These are phyloP conservation scores for human DNA, from an alignment of 2,113 vertebrate genomes.

Conservation along the genomic window DNA sequence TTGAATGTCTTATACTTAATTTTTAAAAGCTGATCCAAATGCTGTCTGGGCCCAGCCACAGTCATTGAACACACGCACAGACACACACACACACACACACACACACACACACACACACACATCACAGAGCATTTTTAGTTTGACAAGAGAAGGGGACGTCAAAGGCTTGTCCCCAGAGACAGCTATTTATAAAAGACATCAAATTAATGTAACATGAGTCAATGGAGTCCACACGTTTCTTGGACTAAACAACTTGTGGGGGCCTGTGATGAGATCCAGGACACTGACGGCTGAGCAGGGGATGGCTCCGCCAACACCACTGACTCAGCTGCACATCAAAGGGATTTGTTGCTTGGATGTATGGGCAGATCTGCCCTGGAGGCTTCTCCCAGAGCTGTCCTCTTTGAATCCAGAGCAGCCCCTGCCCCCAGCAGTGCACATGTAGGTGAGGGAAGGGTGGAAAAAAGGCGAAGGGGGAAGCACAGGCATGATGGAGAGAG, in stretches of 20 bases:
- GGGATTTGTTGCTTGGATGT: background rate
- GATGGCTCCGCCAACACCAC: background rate
- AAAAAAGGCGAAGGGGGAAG: background rate
- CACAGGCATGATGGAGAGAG: accelerated
- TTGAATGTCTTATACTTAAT: background rate
- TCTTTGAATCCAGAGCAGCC: background rate
- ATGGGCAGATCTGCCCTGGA: background rate
- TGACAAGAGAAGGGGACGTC: background rate
- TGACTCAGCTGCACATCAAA: background rate
- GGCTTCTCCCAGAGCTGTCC: background rate
- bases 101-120: background rate
- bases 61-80: slow-evolving; percentile 15
- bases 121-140: background rate
- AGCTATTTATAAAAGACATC: background rate
- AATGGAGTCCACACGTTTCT: background rate
- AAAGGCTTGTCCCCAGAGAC: background rate
- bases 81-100: background rate
- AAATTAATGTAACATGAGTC: background rate
- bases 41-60: slow-evolving; percentile 38
- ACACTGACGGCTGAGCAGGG: background rate
- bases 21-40: slow-evolving; percentile 34
- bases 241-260: background rate
- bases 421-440: no score
- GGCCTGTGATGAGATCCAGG: slow-evolving; percentile 1
- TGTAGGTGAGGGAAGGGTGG: background rate